phyloP scores from a whole-genome alignment of 2,113 vertebrate species.

The rat (Rattus norvegicus) region DNA sequence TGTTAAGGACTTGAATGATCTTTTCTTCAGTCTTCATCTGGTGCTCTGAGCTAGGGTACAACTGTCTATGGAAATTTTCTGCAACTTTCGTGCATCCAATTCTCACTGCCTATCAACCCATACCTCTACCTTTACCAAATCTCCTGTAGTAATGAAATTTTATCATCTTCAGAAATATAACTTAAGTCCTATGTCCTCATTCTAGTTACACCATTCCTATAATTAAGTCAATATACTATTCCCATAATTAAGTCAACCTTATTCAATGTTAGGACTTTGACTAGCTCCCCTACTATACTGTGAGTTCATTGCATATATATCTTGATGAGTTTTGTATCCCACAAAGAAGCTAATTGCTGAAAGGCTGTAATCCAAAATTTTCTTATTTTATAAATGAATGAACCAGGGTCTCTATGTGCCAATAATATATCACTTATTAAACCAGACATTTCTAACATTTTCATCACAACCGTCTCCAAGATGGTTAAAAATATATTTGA shows the following conservation, averaged over 20 bases:
- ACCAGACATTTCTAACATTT: not conserved
- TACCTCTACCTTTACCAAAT: not conserved
- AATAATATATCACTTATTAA: constrained; percentile 24
- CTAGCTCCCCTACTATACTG: not conserved
- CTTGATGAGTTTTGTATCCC: not conserved
- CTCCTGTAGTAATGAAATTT: not conserved
- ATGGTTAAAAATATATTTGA: not conserved
- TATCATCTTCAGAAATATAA: not conserved
- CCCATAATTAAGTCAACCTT: not conserved
- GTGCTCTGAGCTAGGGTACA: not conserved
- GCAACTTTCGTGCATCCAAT: not conserved
- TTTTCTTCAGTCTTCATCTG: not conserved
- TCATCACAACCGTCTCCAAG: not conserved
- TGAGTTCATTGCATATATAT: not conserved
- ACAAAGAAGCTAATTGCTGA: not conserved
- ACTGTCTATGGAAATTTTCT: not conserved
- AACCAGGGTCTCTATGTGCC: not conserved
- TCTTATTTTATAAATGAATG: constrained; percentile 52
- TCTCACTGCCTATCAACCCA: not conserved
- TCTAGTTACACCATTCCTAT: not conserved
- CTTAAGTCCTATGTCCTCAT: not conserved
- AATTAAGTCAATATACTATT: too few relatives aligned
- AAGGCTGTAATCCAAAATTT: not conserved
- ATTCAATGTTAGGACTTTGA: not conserved
- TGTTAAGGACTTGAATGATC: not conserved